These are phyloP conservation scores for Semaprochilodus insignis DNA, from an alignment of 2,797 vertebrate genomes.

Conservation along the genomic window DNA sequence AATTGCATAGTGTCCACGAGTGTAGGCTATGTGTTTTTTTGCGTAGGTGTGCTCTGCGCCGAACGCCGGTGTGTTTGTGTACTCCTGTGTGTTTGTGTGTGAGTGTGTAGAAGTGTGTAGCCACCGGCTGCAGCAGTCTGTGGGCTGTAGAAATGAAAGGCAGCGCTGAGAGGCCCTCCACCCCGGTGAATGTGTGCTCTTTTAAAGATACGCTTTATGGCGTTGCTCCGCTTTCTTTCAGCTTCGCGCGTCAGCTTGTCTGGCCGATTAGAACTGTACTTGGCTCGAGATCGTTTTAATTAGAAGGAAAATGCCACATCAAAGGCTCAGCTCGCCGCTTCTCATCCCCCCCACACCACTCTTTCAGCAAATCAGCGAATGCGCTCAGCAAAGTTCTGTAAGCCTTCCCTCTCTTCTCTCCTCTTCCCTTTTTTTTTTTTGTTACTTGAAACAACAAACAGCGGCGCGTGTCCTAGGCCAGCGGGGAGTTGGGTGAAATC, in stretches of 20 bases:
- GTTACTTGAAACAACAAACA: slow-evolving; percentile 23
- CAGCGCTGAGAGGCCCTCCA: slow-evolving; percentile 60
- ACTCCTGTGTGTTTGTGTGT: slow-evolving; percentile 47
- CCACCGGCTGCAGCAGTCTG: slow-evolving; percentile 66
- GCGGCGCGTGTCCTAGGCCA: not conserved
- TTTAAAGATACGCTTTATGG: slow-evolving; percentile 73
- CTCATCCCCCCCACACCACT: not conserved
- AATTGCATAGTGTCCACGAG: slow-evolving; percentile 55
- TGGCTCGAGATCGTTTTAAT: slow-evolving; percentile 74
- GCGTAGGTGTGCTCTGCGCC: slow-evolving; percentile 51
- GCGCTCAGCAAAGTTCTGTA: slow-evolving; percentile 23
- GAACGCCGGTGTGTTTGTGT: slow-evolving; percentile 32
- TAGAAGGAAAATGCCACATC: slow-evolving; percentile 70
- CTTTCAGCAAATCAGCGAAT: slow-evolving; percentile 18
- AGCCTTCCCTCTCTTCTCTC: not conserved
- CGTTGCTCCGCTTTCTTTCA: slow-evolving; percentile 70
- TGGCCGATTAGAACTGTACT: slow-evolving; percentile 76
- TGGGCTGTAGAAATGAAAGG: slow-evolving; percentile 70
- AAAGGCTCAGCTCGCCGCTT: slow-evolving; percentile 64
- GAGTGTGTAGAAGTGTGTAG: slow-evolving; percentile 38
- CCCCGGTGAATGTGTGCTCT: slow-evolving; percentile 67
- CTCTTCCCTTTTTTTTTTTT: not conserved
- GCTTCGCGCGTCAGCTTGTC: slow-evolving; percentile 73
- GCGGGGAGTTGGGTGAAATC: slow-evolving; percentile 21
- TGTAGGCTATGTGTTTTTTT: slow-evolving; percentile 49